Evolutionary conservation across 2,888 invertebrate species (phyloP), one percentile per base, ranked within the genome.

Genomic region (Parelbella ahira): DNA sequence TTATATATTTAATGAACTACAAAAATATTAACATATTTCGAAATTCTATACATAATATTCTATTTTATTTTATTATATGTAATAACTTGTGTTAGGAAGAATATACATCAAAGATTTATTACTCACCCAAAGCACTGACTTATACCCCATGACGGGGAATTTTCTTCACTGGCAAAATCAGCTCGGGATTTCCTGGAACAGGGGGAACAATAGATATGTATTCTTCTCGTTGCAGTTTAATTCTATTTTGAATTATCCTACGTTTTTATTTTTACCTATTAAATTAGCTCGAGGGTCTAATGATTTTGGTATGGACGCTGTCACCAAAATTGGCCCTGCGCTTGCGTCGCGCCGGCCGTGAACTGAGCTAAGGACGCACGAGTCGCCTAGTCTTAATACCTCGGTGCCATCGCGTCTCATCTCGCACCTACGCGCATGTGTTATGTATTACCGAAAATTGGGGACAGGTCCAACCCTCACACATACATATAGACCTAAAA

Each of bases 351-450:
- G 74, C 51, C 53, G 67, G 63, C 53, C 53, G 58, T 56, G 66
- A 80, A 84, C 82, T 81, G 68, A 80, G 69, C 70, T 53, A 53
- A 61, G 68, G 64, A 68, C 77, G 69, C 69, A 66, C 68, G 67
- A 51, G 68, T 51, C 64, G 58, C 70, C 68, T 73, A 72, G 78
- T 82, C 82, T 82, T 83, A 86, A 86, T 82, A 80, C 80, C 61
- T 76, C 70, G 68, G 69, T 64, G 71, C 68, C 78, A 69, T 71
- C 71, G 69, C 63, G 73, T 58, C 59, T 61, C 67, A 72, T 71
- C 71, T 69, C 70, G 65, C 66, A 68, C 68, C 69, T 69, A 71
- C 69, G 64, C 60, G 60, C 67, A 62, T 69, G 59, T 58, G 50
- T 61, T 62, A 68, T 59, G 52, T 60, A 61, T 63, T 55, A 54